Conservation (phyloP, 2,113 vertebrate genomes). For the Sorex fumeus region DNA sequence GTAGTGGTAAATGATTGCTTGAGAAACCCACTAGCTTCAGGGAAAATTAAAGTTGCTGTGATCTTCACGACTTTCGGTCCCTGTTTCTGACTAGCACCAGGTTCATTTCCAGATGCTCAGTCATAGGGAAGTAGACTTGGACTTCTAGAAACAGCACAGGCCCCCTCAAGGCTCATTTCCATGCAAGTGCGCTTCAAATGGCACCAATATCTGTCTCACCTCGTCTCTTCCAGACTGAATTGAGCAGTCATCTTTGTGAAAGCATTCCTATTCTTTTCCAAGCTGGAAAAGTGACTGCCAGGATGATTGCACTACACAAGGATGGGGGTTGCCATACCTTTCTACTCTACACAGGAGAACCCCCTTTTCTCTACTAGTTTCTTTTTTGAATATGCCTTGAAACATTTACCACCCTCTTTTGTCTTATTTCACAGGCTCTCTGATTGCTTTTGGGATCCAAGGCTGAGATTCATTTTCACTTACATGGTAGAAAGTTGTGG, state of each 20-base stretch:
- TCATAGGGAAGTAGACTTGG: too few relatives aligned
- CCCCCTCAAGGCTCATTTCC: background rate
- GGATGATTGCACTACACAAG: background rate
- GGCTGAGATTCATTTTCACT: background rate
- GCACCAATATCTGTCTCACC: background rate
- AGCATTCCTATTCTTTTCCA: background rate
- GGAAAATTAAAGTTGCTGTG: background rate
- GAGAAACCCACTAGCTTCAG: too few relatives aligned
- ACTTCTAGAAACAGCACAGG: background rate
- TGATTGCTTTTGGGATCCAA: background rate
- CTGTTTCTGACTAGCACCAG: background rate
- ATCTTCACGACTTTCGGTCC: background rate
- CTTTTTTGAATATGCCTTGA: background rate
- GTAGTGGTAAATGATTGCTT: background rate
- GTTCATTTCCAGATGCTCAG: background rate
- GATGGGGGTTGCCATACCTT: background rate
- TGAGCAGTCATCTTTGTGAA: background rate
- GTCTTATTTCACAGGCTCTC: fast-evolving
- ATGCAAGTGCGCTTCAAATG: background rate
- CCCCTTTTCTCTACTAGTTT: fast-evolving
- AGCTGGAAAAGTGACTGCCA: background rate
- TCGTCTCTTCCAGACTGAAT: background rate
- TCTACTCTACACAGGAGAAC: fast-evolving
- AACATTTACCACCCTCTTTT: background rate
- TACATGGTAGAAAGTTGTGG: background rate